Evolutionary conservation across 2,888 invertebrate species (phyloP).

Genomic region (Limnephilus auricula): DNA sequence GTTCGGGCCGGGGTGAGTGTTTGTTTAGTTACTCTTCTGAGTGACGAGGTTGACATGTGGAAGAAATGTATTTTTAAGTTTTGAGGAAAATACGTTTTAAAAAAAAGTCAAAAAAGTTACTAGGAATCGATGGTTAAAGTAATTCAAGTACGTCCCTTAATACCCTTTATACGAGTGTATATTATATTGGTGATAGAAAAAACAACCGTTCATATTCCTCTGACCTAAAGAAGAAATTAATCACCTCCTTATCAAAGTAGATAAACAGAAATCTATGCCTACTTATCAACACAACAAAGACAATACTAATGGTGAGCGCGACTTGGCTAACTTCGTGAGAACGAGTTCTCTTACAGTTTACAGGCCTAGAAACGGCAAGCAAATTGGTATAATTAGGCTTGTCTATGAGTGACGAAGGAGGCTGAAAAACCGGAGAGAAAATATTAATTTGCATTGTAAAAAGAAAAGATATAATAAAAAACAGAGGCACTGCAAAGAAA

Average conservation of each 20-base stretch:
- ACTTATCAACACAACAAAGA: not conserved
- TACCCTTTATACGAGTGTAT: too few species aligned
- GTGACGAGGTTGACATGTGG: too few species aligned
- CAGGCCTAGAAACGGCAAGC: not conserved
- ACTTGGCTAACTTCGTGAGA: not conserved
- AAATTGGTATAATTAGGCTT: not conserved
- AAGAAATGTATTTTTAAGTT: too few species aligned
- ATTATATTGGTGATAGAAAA: not conserved
- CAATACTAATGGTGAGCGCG: not conserved
- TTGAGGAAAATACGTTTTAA: too few species aligned
- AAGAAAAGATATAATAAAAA: not conserved
- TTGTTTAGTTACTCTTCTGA: too few species aligned
- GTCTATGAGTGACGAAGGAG: not conserved
- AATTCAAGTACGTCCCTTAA: too few species aligned
- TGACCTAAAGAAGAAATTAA: not conserved
- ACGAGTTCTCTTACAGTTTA: not conserved
- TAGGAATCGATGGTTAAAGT: too few species aligned
- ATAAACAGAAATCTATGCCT: not conserved
- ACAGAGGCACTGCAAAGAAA: not conserved
- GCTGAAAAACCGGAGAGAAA: not conserved
- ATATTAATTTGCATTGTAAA: not conserved
- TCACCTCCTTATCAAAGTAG: not conserved
- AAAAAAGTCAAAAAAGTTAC: too few species aligned
- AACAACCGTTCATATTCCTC: not conserved
- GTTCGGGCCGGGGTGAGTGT: too few species aligned